Percentiles rank a stretch among this genome's conserved stretches.
These are phyloP conservation scores for Scaeva pyrastri DNA, from an alignment of 2,888 invertebrate species.

Conservation along the genomic window DNA sequence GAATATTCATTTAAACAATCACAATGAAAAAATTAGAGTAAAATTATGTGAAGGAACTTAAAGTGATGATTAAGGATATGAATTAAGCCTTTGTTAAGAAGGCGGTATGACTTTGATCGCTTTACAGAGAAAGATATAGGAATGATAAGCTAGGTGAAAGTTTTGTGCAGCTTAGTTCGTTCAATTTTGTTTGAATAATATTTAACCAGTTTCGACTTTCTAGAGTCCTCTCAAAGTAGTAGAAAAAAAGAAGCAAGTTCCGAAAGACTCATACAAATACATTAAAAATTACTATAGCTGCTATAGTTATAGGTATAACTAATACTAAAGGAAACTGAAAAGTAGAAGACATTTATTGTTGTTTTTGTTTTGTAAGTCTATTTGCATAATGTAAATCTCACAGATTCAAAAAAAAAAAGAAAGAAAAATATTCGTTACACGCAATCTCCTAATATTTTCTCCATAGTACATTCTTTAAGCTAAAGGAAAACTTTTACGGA, in stretches of 20 bases:
- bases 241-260: too few species aligned
- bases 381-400: background rate
- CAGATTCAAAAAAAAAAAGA: background rate
- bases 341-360: background rate
- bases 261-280: background rate
- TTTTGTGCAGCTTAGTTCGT: too few species aligned
- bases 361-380: background rate
- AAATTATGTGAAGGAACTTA: background rate
- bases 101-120: too few species aligned
- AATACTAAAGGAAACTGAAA: background rate
- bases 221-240: too few species aligned
- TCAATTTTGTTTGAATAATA: too few species aligned
- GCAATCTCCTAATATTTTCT: background rate
- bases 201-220: too few species aligned
- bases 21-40: constrained; percentile 19
- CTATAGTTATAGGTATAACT: too few species aligned
- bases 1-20: constrained; percentile 23
- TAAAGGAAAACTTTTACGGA: constrained; percentile 8
- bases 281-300: too few species aligned
- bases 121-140: too few species aligned
- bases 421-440: background rate
- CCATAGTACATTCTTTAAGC: background rate
- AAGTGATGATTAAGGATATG: constrained; percentile 4
- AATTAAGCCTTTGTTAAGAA: constrained; percentile 1
- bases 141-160: too few species aligned